Percentiles rank a stretch among this genome's conserved stretches.
These are phyloP conservation scores for Stomatorhinus ivindoensis DNA, from an alignment of 2,113 vertebrate species.

Conservation along the genomic window DNA sequence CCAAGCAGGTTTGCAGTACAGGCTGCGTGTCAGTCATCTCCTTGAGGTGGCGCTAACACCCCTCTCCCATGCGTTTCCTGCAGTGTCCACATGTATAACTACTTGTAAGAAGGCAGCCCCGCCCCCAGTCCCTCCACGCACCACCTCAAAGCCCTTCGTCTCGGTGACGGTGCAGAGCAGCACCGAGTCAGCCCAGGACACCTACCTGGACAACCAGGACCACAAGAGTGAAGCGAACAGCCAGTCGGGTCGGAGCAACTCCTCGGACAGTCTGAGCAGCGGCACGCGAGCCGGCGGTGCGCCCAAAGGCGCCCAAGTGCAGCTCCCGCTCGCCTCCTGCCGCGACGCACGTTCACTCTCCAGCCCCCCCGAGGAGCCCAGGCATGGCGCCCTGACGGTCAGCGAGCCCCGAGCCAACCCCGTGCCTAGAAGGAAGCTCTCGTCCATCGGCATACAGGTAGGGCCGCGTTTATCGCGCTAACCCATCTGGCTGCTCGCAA, in stretches of 20 bases:
- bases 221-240: slow-evolving; percentile 89
- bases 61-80: slow-evolving; percentile 17
- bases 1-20: background rate
- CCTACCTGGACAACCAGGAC: slow-evolving; percentile 90
- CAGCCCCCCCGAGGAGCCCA: slow-evolving; percentile 43
- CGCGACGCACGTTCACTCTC: slow-evolving; percentile 69
- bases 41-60: background rate
- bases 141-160: slow-evolving; percentile 96
- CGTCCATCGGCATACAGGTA: slow-evolving; percentile 98
- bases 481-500: background rate
- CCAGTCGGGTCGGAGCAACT: slow-evolving; percentile 95
- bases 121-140: slow-evolving; percentile 91
- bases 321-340: slow-evolving; percentile 62
- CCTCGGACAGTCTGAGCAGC: slow-evolving; percentile 93
- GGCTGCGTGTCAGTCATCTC: background rate
- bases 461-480: slow-evolving; percentile 10
- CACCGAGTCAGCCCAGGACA: slow-evolving; percentile 96
- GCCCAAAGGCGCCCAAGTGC: slow-evolving; percentile 70
- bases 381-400: slow-evolving; percentile 57
- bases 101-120: slow-evolving; percentile 94
- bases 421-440: slow-evolving; percentile 86
- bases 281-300: slow-evolving; percentile 79
- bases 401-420: slow-evolving; percentile 70
- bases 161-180: slow-evolving; percentile 98
- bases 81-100: slow-evolving; percentile 92